Conservation (phyloP, 2,113 vertebrate genomes). For the Numida meleagris region DNA sequence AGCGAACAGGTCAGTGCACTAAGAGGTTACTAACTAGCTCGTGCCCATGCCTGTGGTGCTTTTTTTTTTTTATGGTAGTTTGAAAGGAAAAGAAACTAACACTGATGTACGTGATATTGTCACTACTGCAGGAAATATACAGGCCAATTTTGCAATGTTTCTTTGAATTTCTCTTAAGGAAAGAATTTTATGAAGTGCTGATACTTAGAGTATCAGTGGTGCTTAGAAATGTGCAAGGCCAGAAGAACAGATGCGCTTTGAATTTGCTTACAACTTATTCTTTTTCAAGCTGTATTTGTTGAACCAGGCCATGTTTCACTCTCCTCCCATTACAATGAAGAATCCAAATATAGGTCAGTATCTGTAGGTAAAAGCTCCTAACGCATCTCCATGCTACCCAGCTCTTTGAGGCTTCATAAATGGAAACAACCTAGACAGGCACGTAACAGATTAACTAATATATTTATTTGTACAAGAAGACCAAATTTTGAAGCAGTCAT, state of each 20-base stretch:
- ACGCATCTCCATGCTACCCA: not conserved
- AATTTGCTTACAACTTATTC: too few species aligned
- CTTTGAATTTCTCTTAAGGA: slow-evolving; percentile 16
- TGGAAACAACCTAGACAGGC: not conserved
- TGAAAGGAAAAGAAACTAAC: slow-evolving; percentile 33
- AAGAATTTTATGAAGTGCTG: not conserved
- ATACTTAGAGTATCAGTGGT: not conserved
- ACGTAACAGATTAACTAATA: not conserved
- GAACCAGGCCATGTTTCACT: not conserved
- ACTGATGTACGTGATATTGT: not conserved
- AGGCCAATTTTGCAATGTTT: not conserved
- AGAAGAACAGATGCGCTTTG: not conserved
- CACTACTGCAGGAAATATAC: not conserved
- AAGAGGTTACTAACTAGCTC: slow-evolving; percentile 24
- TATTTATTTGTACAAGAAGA: not conserved
- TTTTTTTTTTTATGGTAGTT: slow-evolving; percentile 26
- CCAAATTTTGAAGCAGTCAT: not conserved
- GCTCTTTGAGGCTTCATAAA: not conserved
- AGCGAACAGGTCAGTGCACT: slow-evolving; percentile 29
- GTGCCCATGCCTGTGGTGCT: slow-evolving; percentile 25
- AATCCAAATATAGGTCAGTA: slow-evolving; percentile 1
- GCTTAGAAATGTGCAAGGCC: not conserved
- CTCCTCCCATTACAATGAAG: not conserved
- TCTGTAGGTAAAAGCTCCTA: not conserved
- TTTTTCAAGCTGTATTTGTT: not conserved